Percentiles rank a stretch among this genome's conserved stretches.
Conservation (phyloP, 2,797 vertebrate species). For the Sebastes elongatus region DNA sequence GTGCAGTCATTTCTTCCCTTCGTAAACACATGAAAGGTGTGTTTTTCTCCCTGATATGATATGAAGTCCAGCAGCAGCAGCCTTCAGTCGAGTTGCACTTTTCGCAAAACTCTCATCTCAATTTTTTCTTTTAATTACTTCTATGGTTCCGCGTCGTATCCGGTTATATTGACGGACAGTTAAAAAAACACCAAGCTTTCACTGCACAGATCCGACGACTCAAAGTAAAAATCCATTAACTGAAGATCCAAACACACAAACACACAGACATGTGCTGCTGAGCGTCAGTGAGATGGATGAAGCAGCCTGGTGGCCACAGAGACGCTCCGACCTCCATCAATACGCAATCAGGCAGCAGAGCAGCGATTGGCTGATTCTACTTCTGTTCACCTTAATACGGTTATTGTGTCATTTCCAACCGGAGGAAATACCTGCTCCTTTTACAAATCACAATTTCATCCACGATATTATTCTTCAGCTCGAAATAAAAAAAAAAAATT, state of each 20-base stretch:
- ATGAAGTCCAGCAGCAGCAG: conserved; percentile 33
- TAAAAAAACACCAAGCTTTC: not conserved
- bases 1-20: conserved; percentile 23
- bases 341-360: conserved; percentile 29
- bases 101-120: conserved; percentile 57
- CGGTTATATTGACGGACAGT: not conserved
- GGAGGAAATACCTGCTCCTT: not conserved
- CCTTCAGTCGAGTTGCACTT: conserved; percentile 57
- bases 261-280: conserved; percentile 10
- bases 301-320: conserved; percentile 6
- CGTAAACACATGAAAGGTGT: not conserved
- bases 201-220: not conserved
- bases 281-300: conserved; percentile 32
- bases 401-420: not conserved
- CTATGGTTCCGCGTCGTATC: conserved; percentile 2
- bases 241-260: not conserved
- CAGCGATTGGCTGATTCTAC: conserved; percentile 57
- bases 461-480: not conserved
- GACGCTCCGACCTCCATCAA: conserved; percentile 29
- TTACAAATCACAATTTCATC: rapidly evolving
- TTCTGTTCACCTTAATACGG: not conserved
- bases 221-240: not conserved
- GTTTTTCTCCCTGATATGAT: not conserved
- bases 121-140: not conserved
- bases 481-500: not conserved